phyloP scores from a whole-genome alignment of 2,797 vertebrate genomes.

The Cichlasoma orientale region DNA sequence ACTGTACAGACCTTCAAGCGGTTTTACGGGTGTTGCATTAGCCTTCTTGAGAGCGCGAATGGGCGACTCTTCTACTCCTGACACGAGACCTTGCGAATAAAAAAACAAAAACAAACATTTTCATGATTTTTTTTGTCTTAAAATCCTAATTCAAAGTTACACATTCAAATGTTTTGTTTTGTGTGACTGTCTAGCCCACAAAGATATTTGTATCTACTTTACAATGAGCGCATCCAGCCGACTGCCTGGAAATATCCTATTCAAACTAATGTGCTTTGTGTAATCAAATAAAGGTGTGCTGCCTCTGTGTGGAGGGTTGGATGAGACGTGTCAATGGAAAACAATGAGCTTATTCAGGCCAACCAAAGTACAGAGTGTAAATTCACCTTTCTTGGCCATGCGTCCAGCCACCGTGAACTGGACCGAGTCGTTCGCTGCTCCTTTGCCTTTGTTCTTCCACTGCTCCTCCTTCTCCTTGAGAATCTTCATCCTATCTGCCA shows the following conservation, averaged over 20 bases:
- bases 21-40: slow-evolving; percentile 78
- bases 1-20: slow-evolving; percentile 71
- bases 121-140: too few species aligned
- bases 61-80: slow-evolving; percentile 74
- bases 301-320: not conserved
- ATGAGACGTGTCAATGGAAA: not conserved
- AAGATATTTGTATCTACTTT: slow-evolving; percentile 1
- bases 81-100: slow-evolving; percentile 76
- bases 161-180: not conserved
- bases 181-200: not conserved
- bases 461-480: slow-evolving; percentile 83
- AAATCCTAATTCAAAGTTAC: too few species aligned
- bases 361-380: not conserved
- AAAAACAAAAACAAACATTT: not conserved
- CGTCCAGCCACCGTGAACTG: slow-evolving; percentile 86
- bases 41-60: slow-evolving; percentile 73
- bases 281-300: not conserved
- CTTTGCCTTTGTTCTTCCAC: slow-evolving; percentile 83
- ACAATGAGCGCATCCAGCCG: not conserved
- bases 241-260: not conserved
- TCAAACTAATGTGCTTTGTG: not conserved
- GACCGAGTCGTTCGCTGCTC: slow-evolving; percentile 83
- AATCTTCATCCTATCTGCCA: slow-evolving; percentile 81
- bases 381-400: slow-evolving; percentile 81
- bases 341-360: not conserved